Percentiles rank a stretch among this genome's conserved stretches.
Evolutionary conservation across 2,797 vertebrate genomes (phyloP).

Genomic region (Catostomus latipinnis): DNA sequence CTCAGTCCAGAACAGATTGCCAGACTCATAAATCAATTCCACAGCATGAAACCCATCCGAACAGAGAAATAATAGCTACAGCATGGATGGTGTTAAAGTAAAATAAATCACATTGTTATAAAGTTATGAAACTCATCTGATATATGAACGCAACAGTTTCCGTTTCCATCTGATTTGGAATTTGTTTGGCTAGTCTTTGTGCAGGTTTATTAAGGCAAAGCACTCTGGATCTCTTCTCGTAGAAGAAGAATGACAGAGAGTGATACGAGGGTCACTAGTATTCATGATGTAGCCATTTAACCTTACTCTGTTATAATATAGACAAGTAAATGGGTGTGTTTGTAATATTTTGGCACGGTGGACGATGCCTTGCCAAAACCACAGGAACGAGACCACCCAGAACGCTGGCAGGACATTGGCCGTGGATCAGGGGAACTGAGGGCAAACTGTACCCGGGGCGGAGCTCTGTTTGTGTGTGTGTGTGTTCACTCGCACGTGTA

Average conservation of each 20-base stretch:
- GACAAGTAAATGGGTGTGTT: slow-evolving; percentile 33
- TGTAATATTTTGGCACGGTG: slow-evolving; percentile 33
- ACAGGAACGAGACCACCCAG: slow-evolving; percentile 82
- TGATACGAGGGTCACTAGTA: not conserved
- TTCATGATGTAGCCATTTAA: slow-evolving; percentile 26
- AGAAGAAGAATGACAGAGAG: no score
- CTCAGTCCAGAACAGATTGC: slow-evolving; percentile 35
- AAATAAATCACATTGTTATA: slow-evolving; percentile 36
- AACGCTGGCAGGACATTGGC: slow-evolving; percentile 80
- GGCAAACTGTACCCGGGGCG: slow-evolving; percentile 41
- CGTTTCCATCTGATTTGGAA: no score
- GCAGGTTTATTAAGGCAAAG: no score
- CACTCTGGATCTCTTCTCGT: no score
- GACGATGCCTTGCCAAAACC: slow-evolving; percentile 69
- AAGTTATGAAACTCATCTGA: slow-evolving; percentile 30
- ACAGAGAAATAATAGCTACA: slow-evolving; percentile 14
- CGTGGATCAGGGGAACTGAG: slow-evolving; percentile 72
- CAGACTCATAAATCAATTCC: slow-evolving; percentile 37
- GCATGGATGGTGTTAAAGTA: slow-evolving; percentile 29
- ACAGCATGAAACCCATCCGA: slow-evolving; percentile 24
- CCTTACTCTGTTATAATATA: slow-evolving; percentile 13
- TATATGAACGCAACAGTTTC: not conserved
- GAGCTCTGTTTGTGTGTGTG: slow-evolving; percentile 41
- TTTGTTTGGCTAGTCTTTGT: no score
- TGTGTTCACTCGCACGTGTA: slow-evolving; percentile 38